Evolutionary conservation across 23 tunicate species (phyloP).

Genomic region (Ciona savignyi): DNA sequence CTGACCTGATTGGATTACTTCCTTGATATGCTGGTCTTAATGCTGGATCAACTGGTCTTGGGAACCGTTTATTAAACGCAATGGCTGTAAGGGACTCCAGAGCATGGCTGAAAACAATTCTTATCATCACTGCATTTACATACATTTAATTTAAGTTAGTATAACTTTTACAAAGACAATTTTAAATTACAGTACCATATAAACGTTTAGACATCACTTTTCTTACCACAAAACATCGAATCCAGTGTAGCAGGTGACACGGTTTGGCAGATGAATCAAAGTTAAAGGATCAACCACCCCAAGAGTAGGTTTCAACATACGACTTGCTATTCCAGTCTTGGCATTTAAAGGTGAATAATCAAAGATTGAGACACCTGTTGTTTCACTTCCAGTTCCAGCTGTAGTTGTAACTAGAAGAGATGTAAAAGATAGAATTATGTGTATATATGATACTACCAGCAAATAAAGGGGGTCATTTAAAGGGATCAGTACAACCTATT

Average conservation of each 20-base stretch:
- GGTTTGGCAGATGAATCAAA: constrained; percentile 50
- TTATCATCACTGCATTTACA: no score
- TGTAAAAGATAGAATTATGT: not conserved
- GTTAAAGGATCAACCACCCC: constrained; percentile 91
- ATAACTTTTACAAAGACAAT: no score
- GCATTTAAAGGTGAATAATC: constrained; percentile 84
- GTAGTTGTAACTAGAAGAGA: constrained; percentile 50
- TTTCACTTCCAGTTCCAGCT: constrained; percentile 84
- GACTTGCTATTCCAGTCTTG: constrained; percentile 92
- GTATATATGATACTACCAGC: no score
- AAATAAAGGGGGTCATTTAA: no score
- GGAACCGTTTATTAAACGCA: constrained; percentile 65
- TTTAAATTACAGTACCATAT: no score
- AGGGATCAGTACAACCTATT: no score
- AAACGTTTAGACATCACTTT: no score
- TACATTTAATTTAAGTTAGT: no score
- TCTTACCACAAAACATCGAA: constrained; percentile 92
- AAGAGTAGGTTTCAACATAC: constrained; percentile 69
- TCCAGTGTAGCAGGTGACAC: constrained; percentile 92
- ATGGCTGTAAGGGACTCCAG: constrained; percentile 94
- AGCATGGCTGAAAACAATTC: constrained; percentile 63
- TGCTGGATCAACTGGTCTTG: constrained; percentile 79
- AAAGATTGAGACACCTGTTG: constrained; percentile 93
- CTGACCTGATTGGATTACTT: constrained; percentile 90
- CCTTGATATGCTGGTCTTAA: constrained; percentile 98